Conservation (phyloP, 2,888 invertebrate species). For the Amiota mariae region DNA sequence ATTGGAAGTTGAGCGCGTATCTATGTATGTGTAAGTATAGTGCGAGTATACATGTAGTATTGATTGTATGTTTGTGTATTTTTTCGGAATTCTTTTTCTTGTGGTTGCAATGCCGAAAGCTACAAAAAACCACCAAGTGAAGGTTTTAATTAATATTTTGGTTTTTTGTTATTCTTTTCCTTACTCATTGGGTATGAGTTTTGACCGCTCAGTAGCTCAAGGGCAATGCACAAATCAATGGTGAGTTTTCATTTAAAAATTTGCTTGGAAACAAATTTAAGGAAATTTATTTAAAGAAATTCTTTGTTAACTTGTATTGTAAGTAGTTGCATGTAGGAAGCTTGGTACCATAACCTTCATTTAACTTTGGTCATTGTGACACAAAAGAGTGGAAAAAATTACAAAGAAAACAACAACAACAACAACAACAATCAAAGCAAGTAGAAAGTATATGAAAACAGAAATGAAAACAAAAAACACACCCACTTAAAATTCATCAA, state of each 20-base stretch:
- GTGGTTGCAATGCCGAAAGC: constrained; percentile 31
- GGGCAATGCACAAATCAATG: background rate
- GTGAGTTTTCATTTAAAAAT: background rate
- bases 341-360: constrained; percentile 45
- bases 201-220: no score
- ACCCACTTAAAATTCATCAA: constrained; percentile 48
- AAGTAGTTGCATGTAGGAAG: background rate
- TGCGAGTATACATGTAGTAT: background rate
- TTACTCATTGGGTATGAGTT: background rate
- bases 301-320: background rate
- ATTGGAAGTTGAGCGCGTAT: no score
- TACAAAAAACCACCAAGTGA: constrained; percentile 42
- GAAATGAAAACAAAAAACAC: constrained; percentile 24
- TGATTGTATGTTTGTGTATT: constrained; percentile 30
- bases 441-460: constrained; percentile 11
- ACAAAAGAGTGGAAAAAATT: no score
- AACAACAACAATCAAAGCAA: background rate
- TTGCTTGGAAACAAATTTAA: background rate
- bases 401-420: constrained; percentile 16
- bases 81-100: constrained; percentile 19
- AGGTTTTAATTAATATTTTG: constrained; percentile 47
- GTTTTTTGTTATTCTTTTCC: constrained; percentile 3
- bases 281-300: background rate
- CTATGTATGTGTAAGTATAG: background rate
- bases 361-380: constrained; percentile 34